Percentiles rank a stretch among this genome's conserved stretches.
These are phyloP conservation scores for Toxostoma redivivum DNA, from an alignment of 2,113 vertebrate genomes.

Conservation along the genomic window DNA sequence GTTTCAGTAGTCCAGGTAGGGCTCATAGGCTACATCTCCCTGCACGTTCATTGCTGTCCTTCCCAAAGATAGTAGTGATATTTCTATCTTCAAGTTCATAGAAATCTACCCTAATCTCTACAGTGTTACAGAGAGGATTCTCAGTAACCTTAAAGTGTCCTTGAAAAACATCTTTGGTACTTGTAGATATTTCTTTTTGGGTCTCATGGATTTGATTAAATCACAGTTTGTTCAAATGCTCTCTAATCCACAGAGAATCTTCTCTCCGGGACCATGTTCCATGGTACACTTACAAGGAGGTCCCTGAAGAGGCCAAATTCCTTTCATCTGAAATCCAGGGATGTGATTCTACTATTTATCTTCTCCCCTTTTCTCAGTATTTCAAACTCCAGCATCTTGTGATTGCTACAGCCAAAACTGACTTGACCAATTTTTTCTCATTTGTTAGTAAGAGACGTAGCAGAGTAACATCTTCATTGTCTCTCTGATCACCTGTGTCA, in stretches of 20 bases:
- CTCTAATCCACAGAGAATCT: not conserved
- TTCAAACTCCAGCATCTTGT: not conserved
- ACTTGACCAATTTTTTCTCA: not conserved
- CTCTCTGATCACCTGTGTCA: not conserved
- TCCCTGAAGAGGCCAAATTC: not conserved
- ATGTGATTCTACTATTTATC: not conserved
- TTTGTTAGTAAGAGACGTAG: not conserved
- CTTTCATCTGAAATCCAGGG: not conserved
- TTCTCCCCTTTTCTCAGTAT: not conserved
- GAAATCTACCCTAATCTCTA: not conserved
- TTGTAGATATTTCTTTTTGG: not conserved
- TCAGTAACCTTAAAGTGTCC: not conserved
- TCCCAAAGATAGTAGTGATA: not conserved
- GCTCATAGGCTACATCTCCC: not conserved
- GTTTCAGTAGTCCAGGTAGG: not conserved
- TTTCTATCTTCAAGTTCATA: not conserved
- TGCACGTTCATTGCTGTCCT: not conserved
- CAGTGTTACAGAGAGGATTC: not conserved
- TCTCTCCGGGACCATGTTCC: not conserved
- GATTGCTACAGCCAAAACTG: not conserved
- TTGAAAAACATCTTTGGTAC: not conserved
- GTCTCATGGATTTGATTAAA: not conserved
- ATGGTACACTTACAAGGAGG: not conserved
- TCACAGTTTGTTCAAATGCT: not conserved
- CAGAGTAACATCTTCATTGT: not conserved